Conservation (phyloP, 2,888 invertebrate species). For the Heteropelma amictum region DNA sequence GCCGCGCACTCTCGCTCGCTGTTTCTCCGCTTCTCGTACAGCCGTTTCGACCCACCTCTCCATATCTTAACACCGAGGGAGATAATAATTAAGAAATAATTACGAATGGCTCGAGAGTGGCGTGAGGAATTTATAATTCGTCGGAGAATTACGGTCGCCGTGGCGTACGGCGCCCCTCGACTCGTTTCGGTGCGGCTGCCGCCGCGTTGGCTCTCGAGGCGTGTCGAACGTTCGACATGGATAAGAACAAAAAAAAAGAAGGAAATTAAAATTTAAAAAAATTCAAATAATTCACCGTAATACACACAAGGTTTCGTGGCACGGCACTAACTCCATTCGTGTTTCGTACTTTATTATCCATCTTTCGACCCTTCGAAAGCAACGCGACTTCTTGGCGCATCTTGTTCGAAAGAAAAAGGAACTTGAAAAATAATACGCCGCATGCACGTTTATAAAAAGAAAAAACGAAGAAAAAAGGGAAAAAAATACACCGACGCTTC, state of each 20-base stretch:
- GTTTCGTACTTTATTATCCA: constrained; percentile 16
- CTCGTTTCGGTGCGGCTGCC: constrained; percentile 31
- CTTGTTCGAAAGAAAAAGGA: neutral
- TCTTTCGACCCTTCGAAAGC: constrained; percentile 6
- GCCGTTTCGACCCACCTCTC: constrained; percentile 20
- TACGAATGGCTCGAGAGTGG: constrained; percentile 50
- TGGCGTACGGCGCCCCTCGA: constrained; percentile 33
- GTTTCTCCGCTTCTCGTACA: too few species aligned
- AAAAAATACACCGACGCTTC: neutral
- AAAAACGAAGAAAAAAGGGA: too few species aligned
- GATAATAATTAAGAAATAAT: constrained; percentile 57
- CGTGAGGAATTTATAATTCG: constrained; percentile 55
- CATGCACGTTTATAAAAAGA: too few species aligned
- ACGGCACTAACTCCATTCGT: constrained; percentile 19
- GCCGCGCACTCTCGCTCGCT: constrained; percentile 13
- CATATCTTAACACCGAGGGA: constrained; percentile 46
- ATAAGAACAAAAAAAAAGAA: constrained; percentile 23
- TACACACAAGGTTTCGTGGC: neutral
- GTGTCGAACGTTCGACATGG: constrained; percentile 34
- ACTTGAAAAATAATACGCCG: too few species aligned
- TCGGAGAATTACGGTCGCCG: constrained; percentile 38
- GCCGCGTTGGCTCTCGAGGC: constrained; percentile 14
- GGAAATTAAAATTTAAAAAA: constrained; percentile 27
- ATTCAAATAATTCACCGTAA: constrained; percentile 20
- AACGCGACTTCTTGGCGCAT: neutral